A percentile compares a stretch with the other conserved stretches of the same genome.
These are phyloP conservation scores for Laticauda laticaudata DNA, from an alignment of 2,113 vertebrate genomes.

Conservation along the genomic window DNA sequence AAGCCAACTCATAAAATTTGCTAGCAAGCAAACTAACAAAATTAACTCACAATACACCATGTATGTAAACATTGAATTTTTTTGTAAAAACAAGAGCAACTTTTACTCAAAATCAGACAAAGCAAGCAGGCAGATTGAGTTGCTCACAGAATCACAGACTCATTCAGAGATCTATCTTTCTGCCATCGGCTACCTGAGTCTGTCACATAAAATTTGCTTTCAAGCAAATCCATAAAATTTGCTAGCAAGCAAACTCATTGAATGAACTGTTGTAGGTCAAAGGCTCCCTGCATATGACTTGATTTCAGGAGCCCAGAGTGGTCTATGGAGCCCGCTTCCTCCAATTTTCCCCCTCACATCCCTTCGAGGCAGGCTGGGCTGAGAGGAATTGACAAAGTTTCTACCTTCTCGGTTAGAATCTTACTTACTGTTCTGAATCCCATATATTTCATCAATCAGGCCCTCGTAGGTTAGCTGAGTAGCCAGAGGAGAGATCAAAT, in stretches of 20 bases:
- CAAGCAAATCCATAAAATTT: too few relatives aligned
- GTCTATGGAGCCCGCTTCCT: not conserved
- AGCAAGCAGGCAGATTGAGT: too few relatives aligned
- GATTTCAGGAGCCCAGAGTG: not conserved
- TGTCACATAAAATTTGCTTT: too few relatives aligned
- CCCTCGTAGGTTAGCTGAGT: slow-evolving; percentile 97
- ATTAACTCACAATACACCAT: too few relatives aligned
- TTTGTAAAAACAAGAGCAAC: too few relatives aligned
- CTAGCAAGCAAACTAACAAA: too few relatives aligned
- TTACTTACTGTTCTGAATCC: slow-evolving; percentile 91
- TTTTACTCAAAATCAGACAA: too few relatives aligned
- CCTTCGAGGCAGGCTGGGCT: not conserved
- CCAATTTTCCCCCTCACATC: not conserved
- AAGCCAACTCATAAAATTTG: too few relatives aligned
- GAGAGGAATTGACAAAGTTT: not conserved
- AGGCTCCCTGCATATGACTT: not conserved
- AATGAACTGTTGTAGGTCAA: not conserved
- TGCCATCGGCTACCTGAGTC: too few relatives aligned
- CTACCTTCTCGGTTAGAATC: not conserved
- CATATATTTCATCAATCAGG: slow-evolving; percentile 95
- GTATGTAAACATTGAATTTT: too few relatives aligned
- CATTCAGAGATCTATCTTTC: too few relatives aligned
- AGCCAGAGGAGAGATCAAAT: slow-evolving; percentile 89
- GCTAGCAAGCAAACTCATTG: not conserved
- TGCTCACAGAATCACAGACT: too few relatives aligned